phyloP scores from a whole-genome alignment of 2,888 invertebrate genomes.

The Oscheius onirici region DNA sequence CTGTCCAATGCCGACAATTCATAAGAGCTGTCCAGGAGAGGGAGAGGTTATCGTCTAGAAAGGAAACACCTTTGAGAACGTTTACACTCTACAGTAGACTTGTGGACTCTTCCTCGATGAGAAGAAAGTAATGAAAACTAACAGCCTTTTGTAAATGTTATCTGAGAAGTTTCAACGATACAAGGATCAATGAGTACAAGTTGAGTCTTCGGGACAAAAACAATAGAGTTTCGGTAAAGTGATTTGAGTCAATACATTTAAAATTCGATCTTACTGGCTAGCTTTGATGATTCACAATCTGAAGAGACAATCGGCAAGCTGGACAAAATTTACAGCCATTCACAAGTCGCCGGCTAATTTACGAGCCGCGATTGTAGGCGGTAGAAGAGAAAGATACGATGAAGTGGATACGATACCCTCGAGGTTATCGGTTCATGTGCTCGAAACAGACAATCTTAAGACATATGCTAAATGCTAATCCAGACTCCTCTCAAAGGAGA shows the following conservation, averaged over 20 bases:
- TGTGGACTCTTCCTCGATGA: too few relatives aligned
- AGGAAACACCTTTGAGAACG: not conserved
- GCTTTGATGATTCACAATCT: not conserved
- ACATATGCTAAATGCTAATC: not conserved
- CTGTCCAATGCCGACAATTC: slow-evolving; percentile 13
- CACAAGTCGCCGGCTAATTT: slow-evolving; percentile 10
- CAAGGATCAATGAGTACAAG: too few relatives aligned
- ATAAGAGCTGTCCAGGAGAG: not conserved
- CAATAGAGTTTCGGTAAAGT: too few relatives aligned
- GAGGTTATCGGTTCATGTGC: not conserved
- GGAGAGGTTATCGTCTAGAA: not conserved
- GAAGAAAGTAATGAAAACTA: too few relatives aligned
- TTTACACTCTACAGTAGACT: too few relatives aligned
- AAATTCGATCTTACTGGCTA: too few relatives aligned
- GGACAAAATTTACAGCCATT: slow-evolving; percentile 20
- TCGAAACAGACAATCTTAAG: not conserved
- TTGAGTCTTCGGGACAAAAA: too few relatives aligned
- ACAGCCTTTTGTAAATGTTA: too few relatives aligned
- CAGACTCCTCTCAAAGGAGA: not conserved
- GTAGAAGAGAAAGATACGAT: slow-evolving; percentile 2
- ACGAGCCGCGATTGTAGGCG: slow-evolving; percentile 1
- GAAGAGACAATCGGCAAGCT: slow-evolving; percentile 8
- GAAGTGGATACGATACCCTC: slow-evolving; percentile 25
- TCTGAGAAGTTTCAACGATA: too few relatives aligned
- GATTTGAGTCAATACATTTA: too few relatives aligned